phyloP scores from a whole-genome alignment of 2,888 invertebrate species.

The Serrognathus titanus region DNA sequence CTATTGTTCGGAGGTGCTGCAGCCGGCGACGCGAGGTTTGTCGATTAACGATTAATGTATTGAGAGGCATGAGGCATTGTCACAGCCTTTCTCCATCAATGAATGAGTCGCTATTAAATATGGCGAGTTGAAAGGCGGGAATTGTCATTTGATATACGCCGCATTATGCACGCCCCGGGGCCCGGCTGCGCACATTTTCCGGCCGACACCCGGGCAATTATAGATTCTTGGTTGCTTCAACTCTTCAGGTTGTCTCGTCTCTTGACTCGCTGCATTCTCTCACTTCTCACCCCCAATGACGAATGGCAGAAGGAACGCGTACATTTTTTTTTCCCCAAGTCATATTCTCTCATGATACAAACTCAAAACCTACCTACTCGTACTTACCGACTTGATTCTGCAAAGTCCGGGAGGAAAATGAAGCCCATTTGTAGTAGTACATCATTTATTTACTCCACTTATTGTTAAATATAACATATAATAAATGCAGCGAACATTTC shows the following conservation, averaged over 20 bases:
- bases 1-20: slow-evolving; percentile 42
- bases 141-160: slow-evolving; percentile 46
- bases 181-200: slow-evolving; percentile 29
- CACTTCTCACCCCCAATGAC: slow-evolving; percentile 6
- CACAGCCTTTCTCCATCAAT: slow-evolving; percentile 37
- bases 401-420: no score
- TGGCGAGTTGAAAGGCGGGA: slow-evolving; percentile 41
- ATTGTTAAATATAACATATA: slow-evolving; percentile 21
- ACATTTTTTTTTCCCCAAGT: slow-evolving; percentile 27
- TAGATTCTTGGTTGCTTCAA: slow-evolving; percentile 26
- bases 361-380: no score
- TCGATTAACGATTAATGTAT: slow-evolving; percentile 49
- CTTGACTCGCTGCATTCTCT: slow-evolving; percentile 1
- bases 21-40: slow-evolving; percentile 38
- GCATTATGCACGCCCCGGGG: slow-evolving; percentile 43
- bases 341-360: slow-evolving; percentile 29
- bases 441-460: slow-evolving; percentile 20
- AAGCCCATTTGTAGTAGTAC: slow-evolving; percentile 5
- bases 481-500: slow-evolving; percentile 23
- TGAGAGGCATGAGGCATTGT: slow-evolving; percentile 39
- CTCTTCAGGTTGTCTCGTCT: slow-evolving; percentile 2
- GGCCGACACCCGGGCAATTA: slow-evolving; percentile 32
- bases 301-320: slow-evolving; percentile 6
- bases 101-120: slow-evolving; percentile 45
- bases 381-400: no score